Conservation (phyloP, 2,113 vertebrate genomes). For the Tichodroma muraria region DNA sequence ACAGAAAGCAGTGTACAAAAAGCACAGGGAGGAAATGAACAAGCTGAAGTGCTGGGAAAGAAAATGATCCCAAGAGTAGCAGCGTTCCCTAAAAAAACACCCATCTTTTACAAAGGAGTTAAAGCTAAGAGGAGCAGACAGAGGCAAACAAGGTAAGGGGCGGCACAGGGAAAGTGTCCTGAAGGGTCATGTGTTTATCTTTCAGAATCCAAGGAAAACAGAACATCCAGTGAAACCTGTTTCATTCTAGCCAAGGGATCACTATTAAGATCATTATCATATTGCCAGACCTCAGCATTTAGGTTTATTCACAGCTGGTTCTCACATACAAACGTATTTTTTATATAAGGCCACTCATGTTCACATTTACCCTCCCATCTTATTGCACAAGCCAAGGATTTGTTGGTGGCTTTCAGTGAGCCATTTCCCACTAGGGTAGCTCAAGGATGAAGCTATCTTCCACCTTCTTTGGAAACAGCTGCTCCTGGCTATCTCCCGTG, state of each 20-base stretch:
- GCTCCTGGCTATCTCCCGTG: not conserved
- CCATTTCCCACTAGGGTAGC: not conserved
- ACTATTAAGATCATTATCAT: not conserved
- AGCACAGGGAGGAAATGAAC: not conserved
- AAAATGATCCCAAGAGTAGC: not conserved
- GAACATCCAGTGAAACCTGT: not conserved
- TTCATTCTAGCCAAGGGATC: not conserved
- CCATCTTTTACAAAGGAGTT: not conserved
- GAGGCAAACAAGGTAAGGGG: not conserved
- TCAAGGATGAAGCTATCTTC: constrained; percentile 42
- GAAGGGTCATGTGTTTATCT: not conserved
- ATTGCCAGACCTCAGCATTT: not conserved
- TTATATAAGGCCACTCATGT: not conserved
- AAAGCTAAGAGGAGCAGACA: not conserved
- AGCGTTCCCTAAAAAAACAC: not conserved
- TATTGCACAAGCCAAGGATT: not conserved
- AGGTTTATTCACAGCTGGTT: not conserved
- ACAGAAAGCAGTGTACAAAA: not conserved
- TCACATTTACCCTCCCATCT: not conserved
- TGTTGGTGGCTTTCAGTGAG: not conserved
- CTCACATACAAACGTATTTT: not conserved
- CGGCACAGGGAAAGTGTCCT: fast-evolving
- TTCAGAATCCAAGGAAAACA: not conserved
- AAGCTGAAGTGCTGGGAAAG: not conserved
- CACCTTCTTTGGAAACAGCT: constrained; percentile 4